These are phyloP conservation scores for Trachymyrmex septentrionalis DNA, from an alignment of 1,140 invertebrate genomes.

Conservation along the genomic window DNA sequence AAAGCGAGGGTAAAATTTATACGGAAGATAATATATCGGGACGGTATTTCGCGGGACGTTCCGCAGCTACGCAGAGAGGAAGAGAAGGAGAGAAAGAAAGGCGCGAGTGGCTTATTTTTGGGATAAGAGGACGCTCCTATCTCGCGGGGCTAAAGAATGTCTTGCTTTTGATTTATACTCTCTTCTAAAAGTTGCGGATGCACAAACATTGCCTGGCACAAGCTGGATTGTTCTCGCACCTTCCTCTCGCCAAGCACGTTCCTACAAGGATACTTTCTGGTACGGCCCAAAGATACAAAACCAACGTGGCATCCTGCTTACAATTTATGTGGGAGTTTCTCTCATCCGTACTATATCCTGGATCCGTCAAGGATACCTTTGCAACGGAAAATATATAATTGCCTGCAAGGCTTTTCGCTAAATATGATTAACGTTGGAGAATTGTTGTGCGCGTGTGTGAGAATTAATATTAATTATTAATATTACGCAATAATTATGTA, in stretches of 20 bases:
- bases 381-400: conserved; percentile 47
- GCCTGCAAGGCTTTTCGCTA: neutral
- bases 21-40: conserved; percentile 63
- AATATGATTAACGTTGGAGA: conserved; percentile 17
- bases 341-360: conserved; percentile 38
- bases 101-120: conserved; percentile 78
- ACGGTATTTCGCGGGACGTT: conserved; percentile 52
- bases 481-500: neutral
- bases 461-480: conserved; percentile 36
- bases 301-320: conserved; percentile 41
- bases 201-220: conserved; percentile 69
- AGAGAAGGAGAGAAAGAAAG: neutral
- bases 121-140: conserved; percentile 44
- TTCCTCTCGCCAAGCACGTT: conserved; percentile 29
- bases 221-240: conserved; percentile 66
- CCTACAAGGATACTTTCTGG: conserved; percentile 49
- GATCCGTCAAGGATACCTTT: conserved; percentile 10
- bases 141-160: conserved; percentile 76
- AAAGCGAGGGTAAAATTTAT: conserved; percentile 65
- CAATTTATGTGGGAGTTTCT: conserved; percentile 72
- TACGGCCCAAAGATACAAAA: conserved; percentile 63
- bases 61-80: neutral
- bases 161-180: conserved; percentile 78
- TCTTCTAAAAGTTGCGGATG: conserved; percentile 71
- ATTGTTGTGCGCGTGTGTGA: neutral